These are phyloP conservation scores for Pygmarrhopalites habei DNA, from an alignment of 1,140 invertebrate species.

Conservation along the genomic window DNA sequence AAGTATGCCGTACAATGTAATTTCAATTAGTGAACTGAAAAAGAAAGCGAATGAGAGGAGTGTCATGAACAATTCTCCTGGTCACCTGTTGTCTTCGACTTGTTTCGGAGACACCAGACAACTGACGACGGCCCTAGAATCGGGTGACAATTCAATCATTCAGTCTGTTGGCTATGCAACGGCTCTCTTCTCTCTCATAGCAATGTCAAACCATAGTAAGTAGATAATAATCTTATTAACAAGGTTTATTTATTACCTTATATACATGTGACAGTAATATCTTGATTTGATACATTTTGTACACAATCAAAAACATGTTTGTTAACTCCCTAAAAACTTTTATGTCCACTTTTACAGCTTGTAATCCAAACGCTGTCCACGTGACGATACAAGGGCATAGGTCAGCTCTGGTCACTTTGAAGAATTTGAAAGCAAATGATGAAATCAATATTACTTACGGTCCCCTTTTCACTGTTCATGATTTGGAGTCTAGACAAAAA, in stretches of 20 bases:
- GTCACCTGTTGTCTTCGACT: no score
- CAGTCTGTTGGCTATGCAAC: constrained; percentile 20
- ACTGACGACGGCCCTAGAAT: no score
- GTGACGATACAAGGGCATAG: not conserved
- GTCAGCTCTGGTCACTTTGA: not conserved
- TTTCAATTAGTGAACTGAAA: constrained; percentile 22
- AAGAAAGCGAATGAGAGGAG: no score
- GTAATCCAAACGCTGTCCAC: not conserved
- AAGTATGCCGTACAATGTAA: constrained; percentile 25
- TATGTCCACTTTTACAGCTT: no score
- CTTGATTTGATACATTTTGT: no score
- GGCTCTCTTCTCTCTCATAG: constrained; percentile 17
- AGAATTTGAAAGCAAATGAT: constrained; percentile 5
- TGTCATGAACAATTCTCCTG: no score
- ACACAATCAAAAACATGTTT: no score
- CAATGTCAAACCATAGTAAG: constrained; percentile 22
- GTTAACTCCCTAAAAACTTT: no score
- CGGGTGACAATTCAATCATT: not conserved
- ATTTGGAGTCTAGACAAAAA: not conserved
- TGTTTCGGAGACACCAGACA: no score
- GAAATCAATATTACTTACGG: constrained; percentile 27
- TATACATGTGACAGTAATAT: no score
- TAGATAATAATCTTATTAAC: no score
- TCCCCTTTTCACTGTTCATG: constrained; percentile 13
- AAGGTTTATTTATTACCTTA: no score